Percentiles rank a stretch among this genome's conserved stretches.
These are phyloP conservation scores for Oncorhynchus nerka DNA, from an alignment of 2,113 vertebrate species.

Conservation along the genomic window DNA sequence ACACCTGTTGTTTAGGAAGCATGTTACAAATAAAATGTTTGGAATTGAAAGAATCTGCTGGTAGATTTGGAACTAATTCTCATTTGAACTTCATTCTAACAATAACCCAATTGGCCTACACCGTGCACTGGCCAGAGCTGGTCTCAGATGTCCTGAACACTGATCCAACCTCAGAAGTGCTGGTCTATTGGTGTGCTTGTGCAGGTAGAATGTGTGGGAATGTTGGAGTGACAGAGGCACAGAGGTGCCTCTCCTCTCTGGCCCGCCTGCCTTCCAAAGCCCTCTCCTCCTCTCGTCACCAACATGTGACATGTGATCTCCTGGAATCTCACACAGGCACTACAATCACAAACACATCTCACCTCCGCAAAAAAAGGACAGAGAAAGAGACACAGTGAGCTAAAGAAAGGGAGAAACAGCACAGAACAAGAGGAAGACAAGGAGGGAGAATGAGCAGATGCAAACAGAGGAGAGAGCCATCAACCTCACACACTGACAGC, in stretches of 20 bases:
- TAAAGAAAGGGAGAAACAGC: background rate
- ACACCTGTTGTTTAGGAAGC: too few species aligned
- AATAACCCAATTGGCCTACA: background rate
- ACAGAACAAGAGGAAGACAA: background rate
- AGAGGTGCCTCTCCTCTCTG: slow-evolving; percentile 13
- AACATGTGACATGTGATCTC: slow-evolving; percentile 70
- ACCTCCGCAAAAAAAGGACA: slow-evolving; percentile 38
- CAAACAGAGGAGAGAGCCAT: slow-evolving; percentile 26
- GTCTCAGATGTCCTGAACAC: background rate
- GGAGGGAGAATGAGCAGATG: background rate
- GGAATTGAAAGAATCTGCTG: too few species aligned
- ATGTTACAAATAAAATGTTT: too few species aligned
- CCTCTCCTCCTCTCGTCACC: slow-evolving; percentile 53
- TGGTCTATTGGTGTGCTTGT: background rate
- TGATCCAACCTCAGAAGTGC: background rate
- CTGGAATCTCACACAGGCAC: slow-evolving; percentile 71
- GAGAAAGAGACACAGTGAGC: slow-evolving; percentile 6
- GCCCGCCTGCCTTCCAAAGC: slow-evolving; percentile 33
- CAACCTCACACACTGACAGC: slow-evolving; percentile 54
- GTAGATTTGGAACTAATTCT: background rate
- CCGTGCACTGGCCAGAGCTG: background rate
- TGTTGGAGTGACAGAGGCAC: slow-evolving; percentile 39
- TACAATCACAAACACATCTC: slow-evolving; percentile 70
- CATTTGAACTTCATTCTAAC: background rate
- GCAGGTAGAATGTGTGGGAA: slow-evolving; percentile 57